Percentiles rank a stretch among this genome's conserved stretches.
phyloP scores from a whole-genome alignment of 2,888 invertebrate genomes.

The Tromatobia lineatoria region DNA sequence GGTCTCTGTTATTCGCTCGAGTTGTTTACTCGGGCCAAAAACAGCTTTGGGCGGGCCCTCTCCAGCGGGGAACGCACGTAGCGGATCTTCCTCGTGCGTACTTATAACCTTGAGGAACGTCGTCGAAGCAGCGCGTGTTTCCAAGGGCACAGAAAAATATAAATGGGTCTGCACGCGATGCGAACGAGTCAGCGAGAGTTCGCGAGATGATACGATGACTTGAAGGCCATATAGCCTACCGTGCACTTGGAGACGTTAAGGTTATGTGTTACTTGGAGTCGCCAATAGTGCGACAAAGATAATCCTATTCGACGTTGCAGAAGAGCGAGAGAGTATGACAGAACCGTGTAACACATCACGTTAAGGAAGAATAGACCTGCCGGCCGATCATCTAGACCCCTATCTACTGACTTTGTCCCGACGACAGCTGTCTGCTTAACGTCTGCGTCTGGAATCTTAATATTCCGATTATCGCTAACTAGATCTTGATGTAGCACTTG shows the following conservation, averaged over 20 bases:
- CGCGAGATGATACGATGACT: not conserved
- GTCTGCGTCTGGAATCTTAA: not conserved
- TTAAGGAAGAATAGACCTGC: slow-evolving; percentile 1
- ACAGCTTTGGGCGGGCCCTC: slow-evolving; percentile 55
- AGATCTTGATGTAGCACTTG: slow-evolving; percentile 4
- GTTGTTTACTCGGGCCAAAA: slow-evolving; percentile 65
- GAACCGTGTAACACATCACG: too few relatives aligned
- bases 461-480: slow-evolving; percentile 20
- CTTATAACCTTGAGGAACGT: slow-evolving; percentile 65
- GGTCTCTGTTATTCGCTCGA: slow-evolving; percentile 62
- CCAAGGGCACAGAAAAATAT: slow-evolving; percentile 38
- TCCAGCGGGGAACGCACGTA: slow-evolving; percentile 20
- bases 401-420: slow-evolving; percentile 29
- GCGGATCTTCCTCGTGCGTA: slow-evolving; percentile 57
- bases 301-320: too few relatives aligned
- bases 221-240: slow-evolving; percentile 39
- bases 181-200: slow-evolving; percentile 3
- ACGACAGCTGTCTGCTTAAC: slow-evolving; percentile 27
- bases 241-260: not conserved
- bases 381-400: slow-evolving; percentile 34
- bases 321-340: too few relatives aligned
- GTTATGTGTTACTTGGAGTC: too few relatives aligned
- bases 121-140: slow-evolving; percentile 13
- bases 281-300: too few relatives aligned
- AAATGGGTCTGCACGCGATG: slow-evolving; percentile 51